Conservation (phyloP, 2,888 invertebrate genomes). For the Cryptocheilus praepositus region DNA sequence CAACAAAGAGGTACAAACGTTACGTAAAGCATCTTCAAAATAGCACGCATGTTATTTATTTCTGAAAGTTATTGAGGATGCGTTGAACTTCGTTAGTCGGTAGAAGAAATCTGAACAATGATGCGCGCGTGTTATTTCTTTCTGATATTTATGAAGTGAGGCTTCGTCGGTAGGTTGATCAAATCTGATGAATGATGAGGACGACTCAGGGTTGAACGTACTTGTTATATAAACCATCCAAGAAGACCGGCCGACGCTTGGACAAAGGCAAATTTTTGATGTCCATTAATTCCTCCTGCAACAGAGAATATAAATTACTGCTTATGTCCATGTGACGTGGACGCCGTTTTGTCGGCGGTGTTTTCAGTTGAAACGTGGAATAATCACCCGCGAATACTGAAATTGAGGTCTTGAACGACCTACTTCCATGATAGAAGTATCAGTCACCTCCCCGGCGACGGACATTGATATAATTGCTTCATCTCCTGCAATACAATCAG, state of each 20-base stretch:
- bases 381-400: conserved; percentile 71
- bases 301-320: conserved; percentile 69
- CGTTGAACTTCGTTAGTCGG: no score
- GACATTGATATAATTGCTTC: conserved; percentile 77
- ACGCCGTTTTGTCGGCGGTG: no score
- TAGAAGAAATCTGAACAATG: no score
- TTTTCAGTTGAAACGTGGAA: not conserved
- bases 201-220: conserved; percentile 73
- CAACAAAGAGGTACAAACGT: conserved; percentile 25
- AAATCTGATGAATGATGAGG: no score
- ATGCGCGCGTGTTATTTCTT: no score
- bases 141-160: no score
- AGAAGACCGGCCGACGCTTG: conserved; percentile 83
- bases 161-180: no score
- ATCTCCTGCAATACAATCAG: conserved; percentile 71
- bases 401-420: conserved; percentile 72
- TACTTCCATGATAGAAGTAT: conserved; percentile 71
- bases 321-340: no score
- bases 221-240: conserved; percentile 79
- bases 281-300: conserved; percentile 82
- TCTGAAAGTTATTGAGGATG: no score
- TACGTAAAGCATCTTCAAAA: no score
- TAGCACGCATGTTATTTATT: no score
- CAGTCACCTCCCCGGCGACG: conserved; percentile 74
- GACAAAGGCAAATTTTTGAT: conserved; percentile 84